Evolutionary conservation across 2,888 invertebrate species (phyloP).

Genomic region (Globia sparganii): DNA sequence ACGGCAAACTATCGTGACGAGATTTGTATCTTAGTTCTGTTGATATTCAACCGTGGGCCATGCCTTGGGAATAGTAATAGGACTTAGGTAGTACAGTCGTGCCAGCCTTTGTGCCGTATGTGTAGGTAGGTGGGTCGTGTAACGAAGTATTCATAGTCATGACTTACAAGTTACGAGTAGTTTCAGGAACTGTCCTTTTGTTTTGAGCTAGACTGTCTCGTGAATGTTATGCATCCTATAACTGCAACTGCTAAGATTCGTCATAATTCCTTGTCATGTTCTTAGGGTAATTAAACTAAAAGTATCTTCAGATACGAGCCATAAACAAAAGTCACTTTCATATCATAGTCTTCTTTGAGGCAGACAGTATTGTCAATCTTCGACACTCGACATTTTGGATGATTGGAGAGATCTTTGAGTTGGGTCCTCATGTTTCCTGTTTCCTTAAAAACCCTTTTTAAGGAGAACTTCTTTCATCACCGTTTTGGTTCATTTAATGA

Average conservation of each 20-base stretch:
- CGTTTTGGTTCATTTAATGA: too few relatives aligned
- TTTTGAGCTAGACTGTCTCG: conserved; percentile 14
- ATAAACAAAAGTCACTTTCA: neutral
- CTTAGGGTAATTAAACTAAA: neutral
- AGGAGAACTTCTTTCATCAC: too few relatives aligned
- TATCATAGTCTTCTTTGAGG: neutral
- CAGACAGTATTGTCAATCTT: neutral
- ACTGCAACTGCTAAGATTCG: neutral
- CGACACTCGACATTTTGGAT: neutral
- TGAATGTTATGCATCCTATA: neutral
- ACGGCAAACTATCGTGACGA: conserved; percentile 49
- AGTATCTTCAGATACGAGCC: too few relatives aligned
- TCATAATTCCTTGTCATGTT: neutral
- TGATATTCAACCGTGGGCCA: conserved; percentile 47
- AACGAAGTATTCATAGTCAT: conserved; percentile 61
- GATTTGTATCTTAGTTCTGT: conserved; percentile 59
- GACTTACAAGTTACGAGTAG: conserved; percentile 7
- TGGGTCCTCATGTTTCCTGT: neutral
- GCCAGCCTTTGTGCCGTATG: conserved; percentile 21
- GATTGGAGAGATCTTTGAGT: neutral
- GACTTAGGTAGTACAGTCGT: conserved; percentile 28
- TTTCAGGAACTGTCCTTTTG: conserved; percentile 30
- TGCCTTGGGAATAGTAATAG: conserved; percentile 51
- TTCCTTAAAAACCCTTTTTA: too few relatives aligned
- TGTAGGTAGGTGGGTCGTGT: conserved; percentile 19